A percentile compares a stretch with the other conserved stretches of the same genome.
These are phyloP conservation scores for Corythornis madagascariensis DNA, from an alignment of 2,113 vertebrate species.

Conservation along the genomic window DNA sequence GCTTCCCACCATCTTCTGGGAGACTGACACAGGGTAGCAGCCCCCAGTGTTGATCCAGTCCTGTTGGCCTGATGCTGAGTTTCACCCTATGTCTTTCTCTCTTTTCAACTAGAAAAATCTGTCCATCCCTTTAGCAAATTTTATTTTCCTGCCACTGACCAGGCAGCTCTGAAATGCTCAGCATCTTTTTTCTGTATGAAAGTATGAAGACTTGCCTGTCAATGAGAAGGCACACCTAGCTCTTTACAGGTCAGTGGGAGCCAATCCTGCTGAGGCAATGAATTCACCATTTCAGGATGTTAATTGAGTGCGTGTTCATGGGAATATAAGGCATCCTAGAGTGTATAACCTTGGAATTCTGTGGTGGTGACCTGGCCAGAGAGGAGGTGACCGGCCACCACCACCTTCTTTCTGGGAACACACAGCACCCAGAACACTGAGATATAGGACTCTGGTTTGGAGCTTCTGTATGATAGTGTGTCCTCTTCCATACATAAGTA, in stretches of 20 bases:
- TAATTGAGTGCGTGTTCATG: background rate
- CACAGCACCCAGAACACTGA: background rate
- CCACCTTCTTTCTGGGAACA: background rate
- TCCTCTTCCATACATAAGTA: rapidly evolving
- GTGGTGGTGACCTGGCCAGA: background rate
- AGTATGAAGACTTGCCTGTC: background rate
- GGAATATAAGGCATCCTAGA: background rate
- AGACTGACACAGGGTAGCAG: background rate
- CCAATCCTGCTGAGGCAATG: background rate
- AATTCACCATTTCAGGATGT: background rate
- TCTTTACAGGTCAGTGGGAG: background rate
- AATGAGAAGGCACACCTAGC: background rate
- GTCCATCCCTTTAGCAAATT: rapidly evolving
- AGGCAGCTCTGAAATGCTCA: background rate
- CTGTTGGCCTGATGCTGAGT: background rate
- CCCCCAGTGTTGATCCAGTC: background rate
- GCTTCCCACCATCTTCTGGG: background rate
- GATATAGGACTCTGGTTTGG: background rate
- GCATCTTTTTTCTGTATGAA: background rate
- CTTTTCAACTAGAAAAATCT: background rate
- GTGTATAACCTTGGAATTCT: background rate
- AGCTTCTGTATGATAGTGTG: background rate
- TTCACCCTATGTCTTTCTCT: background rate
- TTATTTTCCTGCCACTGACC: background rate
- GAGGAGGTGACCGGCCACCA: background rate